A percentile compares a stretch with the other conserved stretches of the same genome.
These are phyloP conservation scores for Phocides pigmalion DNA, from an alignment of 1,140 invertebrate species.

Conservation along the genomic window DNA sequence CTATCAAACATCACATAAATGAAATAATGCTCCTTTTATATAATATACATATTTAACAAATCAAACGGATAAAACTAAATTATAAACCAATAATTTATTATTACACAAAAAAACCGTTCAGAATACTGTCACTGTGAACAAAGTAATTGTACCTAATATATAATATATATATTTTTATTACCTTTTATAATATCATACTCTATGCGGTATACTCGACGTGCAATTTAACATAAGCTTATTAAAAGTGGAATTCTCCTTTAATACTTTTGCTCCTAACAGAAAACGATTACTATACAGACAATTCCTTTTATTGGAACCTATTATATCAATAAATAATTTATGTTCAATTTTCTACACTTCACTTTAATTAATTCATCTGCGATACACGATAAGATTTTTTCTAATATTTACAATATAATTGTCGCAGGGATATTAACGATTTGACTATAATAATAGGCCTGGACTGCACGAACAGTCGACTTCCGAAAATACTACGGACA, in stretches of 20 bases:
- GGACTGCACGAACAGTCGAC: background rate
- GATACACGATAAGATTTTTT: background rate
- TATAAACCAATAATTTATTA: too few relatives aligned
- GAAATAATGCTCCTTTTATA: slow-evolving; percentile 46
- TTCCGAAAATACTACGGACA: background rate
- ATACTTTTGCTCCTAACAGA: slow-evolving; percentile 8
- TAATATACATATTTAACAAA: too few relatives aligned
- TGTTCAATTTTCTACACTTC: slow-evolving; percentile 9
- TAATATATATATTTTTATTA: too few relatives aligned
- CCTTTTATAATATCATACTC: background rate
- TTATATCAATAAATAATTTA: slow-evolving; percentile 20
- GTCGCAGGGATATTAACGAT: background rate
- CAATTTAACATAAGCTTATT: background rate
- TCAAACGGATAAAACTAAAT: background rate
- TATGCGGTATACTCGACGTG: background rate
- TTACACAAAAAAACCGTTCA: too few relatives aligned
- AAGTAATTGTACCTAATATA: too few relatives aligned
- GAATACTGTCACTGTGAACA: too few relatives aligned
- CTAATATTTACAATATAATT: slow-evolving; percentile 2
- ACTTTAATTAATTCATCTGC: background rate
- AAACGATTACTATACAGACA: slow-evolving; percentile 23
- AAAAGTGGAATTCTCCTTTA: slow-evolving; percentile 1
- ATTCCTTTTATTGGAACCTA: slow-evolving; percentile 20
- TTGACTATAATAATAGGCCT: slow-evolving; percentile 4
- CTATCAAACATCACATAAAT: slow-evolving; percentile 53